Conservation (phyloP, 2,113 vertebrate genomes). For the Dinomys branickii region DNA sequence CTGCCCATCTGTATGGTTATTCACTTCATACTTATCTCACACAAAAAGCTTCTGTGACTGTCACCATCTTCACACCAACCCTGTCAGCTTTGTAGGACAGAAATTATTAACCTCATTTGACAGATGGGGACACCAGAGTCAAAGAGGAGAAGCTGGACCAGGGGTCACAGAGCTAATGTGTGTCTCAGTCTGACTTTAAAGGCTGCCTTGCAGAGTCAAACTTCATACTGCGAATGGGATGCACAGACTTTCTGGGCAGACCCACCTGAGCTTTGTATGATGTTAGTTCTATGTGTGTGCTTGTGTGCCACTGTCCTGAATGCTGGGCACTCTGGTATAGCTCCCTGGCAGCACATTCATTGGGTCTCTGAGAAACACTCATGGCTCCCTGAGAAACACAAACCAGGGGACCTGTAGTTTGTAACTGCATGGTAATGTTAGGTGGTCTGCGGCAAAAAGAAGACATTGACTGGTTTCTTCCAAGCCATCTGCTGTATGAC, state of each 20-base stretch:
- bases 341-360: background rate
- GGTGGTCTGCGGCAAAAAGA: background rate
- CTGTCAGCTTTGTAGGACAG: background rate
- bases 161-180: background rate
- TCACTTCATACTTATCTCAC: background rate
- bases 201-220: constrained; percentile 21
- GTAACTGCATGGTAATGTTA: background rate
- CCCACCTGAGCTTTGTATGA: background rate
- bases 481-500: constrained; percentile 41
- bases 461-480: background rate
- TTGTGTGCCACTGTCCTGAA: background rate
- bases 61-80: background rate
- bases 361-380: background rate
- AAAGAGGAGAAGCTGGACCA: background rate
- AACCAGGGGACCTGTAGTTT: background rate
- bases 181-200: background rate
- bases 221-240: constrained; percentile 5
- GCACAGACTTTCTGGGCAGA: background rate
- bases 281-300: background rate
- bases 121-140: constrained; percentile 48
- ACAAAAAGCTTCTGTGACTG: background rate
- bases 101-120: constrained; percentile 54
- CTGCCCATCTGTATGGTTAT: background rate
- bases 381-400: background rate
- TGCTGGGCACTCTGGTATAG: background rate